A percentile compares a stretch with the other conserved stretches of the same genome.
These are phyloP conservation scores for Dipus sagitta DNA, from an alignment of 2,797 vertebrate species.

Conservation along the genomic window DNA sequence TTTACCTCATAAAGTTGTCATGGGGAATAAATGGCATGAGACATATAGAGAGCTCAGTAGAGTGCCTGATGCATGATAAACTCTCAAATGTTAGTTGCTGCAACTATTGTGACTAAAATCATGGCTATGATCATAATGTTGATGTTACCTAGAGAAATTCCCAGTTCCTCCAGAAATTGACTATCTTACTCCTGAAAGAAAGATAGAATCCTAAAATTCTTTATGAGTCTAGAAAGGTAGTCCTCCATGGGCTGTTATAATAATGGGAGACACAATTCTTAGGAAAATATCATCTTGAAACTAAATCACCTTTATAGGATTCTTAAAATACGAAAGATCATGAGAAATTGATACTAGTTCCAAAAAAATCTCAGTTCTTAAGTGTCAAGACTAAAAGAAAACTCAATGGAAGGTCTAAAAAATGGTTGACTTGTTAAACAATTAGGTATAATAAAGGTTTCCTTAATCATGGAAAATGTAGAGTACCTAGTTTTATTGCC, in stretches of 20 bases:
- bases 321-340: conserved; percentile 14
- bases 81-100: conserved; percentile 14
- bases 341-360: conserved; percentile 45
- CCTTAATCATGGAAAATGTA: neutral
- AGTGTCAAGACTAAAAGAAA: neutral
- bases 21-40: neutral
- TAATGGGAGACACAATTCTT: neutral
- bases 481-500: conserved; percentile 37
- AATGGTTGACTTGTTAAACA: neutral
- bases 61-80: neutral
- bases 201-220: conserved; percentile 33
- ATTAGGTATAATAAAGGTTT: conserved; percentile 6
- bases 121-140: neutral
- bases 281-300: conserved; percentile 1
- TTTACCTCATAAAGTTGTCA: conserved; percentile 60
- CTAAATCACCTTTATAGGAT: conserved; percentile 35
- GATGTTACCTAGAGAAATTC: conserved; percentile 4
- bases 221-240: neutral
- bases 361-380: neutral
- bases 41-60: conserved; percentile 32
- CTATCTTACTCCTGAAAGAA: conserved; percentile 12
- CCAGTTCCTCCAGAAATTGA: neutral
- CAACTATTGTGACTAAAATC: neutral
- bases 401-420: neutral
- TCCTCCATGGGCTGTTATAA: conserved; percentile 21